These are phyloP conservation scores for Anastrepha obliqua DNA, from an alignment of 1,140 invertebrate species.

Conservation along the genomic window DNA sequence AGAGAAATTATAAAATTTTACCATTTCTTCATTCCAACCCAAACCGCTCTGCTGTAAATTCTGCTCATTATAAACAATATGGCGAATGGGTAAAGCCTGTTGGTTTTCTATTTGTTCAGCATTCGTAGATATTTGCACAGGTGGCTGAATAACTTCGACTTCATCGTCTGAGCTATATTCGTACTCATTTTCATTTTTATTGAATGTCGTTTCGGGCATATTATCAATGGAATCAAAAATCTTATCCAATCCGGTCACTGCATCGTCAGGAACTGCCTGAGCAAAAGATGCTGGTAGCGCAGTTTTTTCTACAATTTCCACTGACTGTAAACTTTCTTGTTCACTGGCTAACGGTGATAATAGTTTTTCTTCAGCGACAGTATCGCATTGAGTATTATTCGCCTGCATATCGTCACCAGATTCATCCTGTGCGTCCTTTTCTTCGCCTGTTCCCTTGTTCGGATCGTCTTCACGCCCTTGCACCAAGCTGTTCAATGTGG, in stretches of 20 bases:
- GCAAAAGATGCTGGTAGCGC: not conserved
- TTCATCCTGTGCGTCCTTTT: not conserved
- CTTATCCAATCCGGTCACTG: conserved; percentile 43
- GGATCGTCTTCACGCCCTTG: conserved; percentile 51
- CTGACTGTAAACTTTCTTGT: not conserved
- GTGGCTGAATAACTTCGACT: conserved; percentile 37
- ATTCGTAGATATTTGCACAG: not conserved
- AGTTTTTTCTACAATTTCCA: conserved; percentile 42
- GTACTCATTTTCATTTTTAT: not conserved
- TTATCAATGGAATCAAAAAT: conserved; percentile 57
- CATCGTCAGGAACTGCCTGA: conserved; percentile 43
- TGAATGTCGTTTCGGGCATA: not conserved
- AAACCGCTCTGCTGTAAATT: conserved; percentile 54
- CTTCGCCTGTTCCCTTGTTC: conserved; percentile 57
- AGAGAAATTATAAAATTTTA: conserved; percentile 79
- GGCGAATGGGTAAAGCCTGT: conserved; percentile 35
- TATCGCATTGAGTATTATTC: not conserved
- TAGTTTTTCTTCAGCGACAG: not conserved
- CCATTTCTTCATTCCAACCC: conserved; percentile 76
- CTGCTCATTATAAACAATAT: conserved; percentile 51
- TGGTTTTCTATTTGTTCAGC: not conserved
- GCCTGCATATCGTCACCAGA: not conserved
- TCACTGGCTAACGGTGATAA: not conserved
- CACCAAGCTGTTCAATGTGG: conserved; percentile 55
- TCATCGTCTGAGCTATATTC: conserved; percentile 33